These are phyloP conservation scores for Aramus guarauna DNA, from an alignment of 2,113 vertebrate species.

Conservation along the genomic window DNA sequence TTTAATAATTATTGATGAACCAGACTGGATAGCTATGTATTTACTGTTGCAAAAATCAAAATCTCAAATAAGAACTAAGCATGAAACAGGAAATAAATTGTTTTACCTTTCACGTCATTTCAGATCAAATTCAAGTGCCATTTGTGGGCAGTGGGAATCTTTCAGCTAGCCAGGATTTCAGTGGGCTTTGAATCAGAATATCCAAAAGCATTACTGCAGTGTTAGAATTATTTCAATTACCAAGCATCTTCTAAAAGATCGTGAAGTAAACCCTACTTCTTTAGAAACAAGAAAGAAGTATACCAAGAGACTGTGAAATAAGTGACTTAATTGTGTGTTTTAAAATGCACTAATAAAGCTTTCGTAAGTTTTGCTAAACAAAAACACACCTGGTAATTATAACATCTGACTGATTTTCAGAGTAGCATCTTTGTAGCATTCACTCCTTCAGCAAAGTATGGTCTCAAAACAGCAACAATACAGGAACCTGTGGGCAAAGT, in stretches of 20 bases:
- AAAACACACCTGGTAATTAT: background rate
- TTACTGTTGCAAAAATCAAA: background rate
- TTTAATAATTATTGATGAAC: background rate
- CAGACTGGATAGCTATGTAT: background rate
- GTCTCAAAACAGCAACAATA: background rate
- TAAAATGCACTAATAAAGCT: background rate
- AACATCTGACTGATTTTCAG: background rate
- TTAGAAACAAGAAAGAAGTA: background rate
- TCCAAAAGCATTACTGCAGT: background rate
- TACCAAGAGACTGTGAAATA: background rate
- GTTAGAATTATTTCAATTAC: background rate
- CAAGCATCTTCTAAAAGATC: background rate
- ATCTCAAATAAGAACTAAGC: background rate
- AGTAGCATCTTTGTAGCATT: background rate
- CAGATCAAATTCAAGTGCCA: background rate
- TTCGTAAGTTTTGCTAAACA: background rate
- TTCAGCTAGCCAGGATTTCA: background rate
- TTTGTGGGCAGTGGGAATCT: background rate
- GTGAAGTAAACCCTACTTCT: background rate
- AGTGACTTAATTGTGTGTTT: background rate
- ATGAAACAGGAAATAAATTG: background rate
- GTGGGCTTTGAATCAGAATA: background rate
- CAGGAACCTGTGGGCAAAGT: background rate
- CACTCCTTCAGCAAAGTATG: background rate
- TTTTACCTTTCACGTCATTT: background rate